These are phyloP conservation scores for Heterohyrax brucei DNA, from an alignment of 2,797 vertebrate species.

Conservation along the genomic window DNA sequence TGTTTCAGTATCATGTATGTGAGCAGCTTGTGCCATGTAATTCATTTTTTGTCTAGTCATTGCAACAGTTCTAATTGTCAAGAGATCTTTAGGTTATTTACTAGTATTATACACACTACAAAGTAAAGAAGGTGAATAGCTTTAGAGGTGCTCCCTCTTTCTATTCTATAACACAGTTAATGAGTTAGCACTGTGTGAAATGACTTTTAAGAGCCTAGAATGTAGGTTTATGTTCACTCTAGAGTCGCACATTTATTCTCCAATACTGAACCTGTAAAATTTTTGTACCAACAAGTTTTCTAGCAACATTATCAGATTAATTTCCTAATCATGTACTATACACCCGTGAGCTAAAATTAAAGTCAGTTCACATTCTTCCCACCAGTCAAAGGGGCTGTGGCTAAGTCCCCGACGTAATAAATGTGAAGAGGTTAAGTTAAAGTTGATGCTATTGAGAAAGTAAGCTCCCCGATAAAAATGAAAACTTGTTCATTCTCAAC, in stretches of 20 bases:
- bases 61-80: background rate
- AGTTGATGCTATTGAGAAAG: background rate
- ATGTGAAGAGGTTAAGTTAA: background rate
- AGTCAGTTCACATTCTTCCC: constrained; percentile 6
- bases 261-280: background rate
- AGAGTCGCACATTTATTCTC: background rate
- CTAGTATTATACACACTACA: background rate
- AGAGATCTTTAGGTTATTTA: constrained; percentile 30
- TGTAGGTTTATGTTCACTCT: background rate
- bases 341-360: background rate
- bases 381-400: background rate
- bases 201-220: constrained; percentile 12
- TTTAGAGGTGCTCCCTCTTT: constrained; percentile 53
- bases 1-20: background rate
- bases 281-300: constrained; percentile 28
- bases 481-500: constrained; percentile 9
- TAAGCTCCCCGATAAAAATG: background rate
- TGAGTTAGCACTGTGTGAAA: background rate
- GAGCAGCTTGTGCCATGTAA: background rate
- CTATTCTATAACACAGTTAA: constrained; percentile 14
- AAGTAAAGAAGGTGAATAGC: constrained; percentile 31
- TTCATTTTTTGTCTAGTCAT: constrained; percentile 25
- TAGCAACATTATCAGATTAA: background rate
- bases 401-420: background rate
- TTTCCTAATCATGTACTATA: constrained; percentile 27